phyloP scores from a whole-genome alignment of 2,797 vertebrate genomes.

The Somateria mollissima region DNA sequence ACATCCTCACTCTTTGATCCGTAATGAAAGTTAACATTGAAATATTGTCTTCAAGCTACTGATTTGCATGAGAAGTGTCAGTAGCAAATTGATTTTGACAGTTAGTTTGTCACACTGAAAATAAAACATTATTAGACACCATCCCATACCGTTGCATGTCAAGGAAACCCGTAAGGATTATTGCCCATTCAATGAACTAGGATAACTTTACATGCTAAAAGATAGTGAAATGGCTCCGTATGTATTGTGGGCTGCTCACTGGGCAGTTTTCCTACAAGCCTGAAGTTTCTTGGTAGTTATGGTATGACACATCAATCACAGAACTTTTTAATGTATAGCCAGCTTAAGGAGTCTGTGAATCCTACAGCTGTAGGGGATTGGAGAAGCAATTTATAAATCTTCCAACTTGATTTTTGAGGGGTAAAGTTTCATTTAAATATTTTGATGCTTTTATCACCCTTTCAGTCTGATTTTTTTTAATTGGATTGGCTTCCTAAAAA shows the following conservation, averaged over 20 bases:
- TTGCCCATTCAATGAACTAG: background rate
- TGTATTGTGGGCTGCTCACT: background rate
- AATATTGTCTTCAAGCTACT: background rate
- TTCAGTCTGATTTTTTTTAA: background rate
- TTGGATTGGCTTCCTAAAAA: background rate
- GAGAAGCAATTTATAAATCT: background rate
- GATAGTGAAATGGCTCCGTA: background rate
- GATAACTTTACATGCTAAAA: background rate
- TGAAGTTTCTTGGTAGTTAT: background rate
- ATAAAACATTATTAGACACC: background rate
- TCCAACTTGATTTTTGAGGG: background rate
- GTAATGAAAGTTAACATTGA: background rate
- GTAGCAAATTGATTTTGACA: background rate
- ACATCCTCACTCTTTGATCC: background rate
- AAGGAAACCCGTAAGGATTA: background rate
- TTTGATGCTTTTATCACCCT: background rate
- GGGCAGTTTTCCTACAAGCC: background rate
- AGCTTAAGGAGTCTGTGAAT: background rate
- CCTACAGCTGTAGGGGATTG: background rate
- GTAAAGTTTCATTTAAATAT: background rate
- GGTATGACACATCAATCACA: background rate
- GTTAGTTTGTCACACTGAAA: background rate
- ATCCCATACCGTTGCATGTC: background rate
- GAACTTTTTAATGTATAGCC: background rate
- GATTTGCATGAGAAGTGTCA: background rate